Evolutionary conservation across 2,113 vertebrate species (phyloP).

Genomic region (Polyodon spathula): DNA sequence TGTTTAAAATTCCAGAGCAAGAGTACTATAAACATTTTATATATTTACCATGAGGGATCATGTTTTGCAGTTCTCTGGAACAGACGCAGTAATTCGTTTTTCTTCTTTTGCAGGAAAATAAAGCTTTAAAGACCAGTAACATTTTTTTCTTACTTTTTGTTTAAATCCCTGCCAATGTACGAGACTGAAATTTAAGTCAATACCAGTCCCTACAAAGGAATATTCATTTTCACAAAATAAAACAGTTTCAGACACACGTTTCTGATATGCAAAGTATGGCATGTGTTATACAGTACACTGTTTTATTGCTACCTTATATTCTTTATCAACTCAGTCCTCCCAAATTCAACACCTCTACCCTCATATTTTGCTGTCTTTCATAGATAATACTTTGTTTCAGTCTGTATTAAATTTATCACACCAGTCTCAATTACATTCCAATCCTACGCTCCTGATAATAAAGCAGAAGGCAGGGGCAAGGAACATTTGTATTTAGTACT

Average conservation of each 20-base stretch:
- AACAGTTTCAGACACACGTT: conserved; percentile 2
- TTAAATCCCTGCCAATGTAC: conserved; percentile 40
- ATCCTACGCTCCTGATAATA: too few relatives aligned
- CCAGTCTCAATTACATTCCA: too few relatives aligned
- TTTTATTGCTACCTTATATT: too few relatives aligned
- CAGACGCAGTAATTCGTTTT: conserved; percentile 56
- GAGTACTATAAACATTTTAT: background rate
- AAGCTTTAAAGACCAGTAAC: conserved; percentile 64
- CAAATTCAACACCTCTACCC: too few relatives aligned
- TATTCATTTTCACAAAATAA: conserved; percentile 37
- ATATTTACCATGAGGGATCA: conserved; percentile 39
- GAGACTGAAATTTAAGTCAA: conserved; percentile 53
- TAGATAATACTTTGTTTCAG: too few relatives aligned
- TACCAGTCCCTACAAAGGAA: conserved; percentile 34
- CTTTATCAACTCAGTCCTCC: too few relatives aligned
- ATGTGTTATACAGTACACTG: conserved; percentile 9
- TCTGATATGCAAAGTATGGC: conserved; percentile 17
- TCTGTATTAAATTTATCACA: too few relatives aligned
- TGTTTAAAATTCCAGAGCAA: conserved; percentile 8
- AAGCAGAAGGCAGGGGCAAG: too few relatives aligned
- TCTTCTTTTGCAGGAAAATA: conserved; percentile 63
- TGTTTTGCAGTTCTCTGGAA: conserved; percentile 51
- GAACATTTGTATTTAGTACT: too few relatives aligned
- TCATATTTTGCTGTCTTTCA: too few relatives aligned
- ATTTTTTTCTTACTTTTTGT: conserved; percentile 48